Conservation (phyloP, 2,888 invertebrate genomes). For the Sesamia inferens region DNA sequence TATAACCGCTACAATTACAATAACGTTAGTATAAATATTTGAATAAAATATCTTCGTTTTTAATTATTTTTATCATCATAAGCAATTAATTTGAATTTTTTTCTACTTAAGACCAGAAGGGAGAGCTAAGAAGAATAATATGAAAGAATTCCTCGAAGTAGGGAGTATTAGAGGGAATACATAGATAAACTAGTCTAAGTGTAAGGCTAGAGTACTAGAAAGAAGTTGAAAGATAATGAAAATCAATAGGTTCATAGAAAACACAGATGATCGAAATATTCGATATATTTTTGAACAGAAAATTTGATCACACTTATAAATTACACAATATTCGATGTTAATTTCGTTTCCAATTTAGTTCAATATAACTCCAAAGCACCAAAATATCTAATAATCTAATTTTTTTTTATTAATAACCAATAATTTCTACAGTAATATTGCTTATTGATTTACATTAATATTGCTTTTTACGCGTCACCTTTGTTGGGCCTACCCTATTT, state of each 20-base stretch:
- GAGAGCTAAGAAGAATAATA: slow-evolving; percentile 71
- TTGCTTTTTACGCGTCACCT: slow-evolving; percentile 87
- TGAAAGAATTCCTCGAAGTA: slow-evolving; percentile 74
- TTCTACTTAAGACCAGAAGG: slow-evolving; percentile 76
- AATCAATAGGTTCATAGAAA: slow-evolving; percentile 55
- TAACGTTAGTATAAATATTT: slow-evolving; percentile 88
- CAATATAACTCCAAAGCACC: slow-evolving; percentile 85
- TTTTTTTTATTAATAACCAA: slow-evolving; percentile 75
- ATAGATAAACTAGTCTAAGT: slow-evolving; percentile 70
- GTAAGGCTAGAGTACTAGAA: slow-evolving; percentile 67
- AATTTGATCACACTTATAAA: slow-evolving; percentile 36
- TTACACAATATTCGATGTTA: slow-evolving; percentile 81
- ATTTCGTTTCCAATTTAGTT: slow-evolving; percentile 77
- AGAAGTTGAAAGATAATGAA: slow-evolving; percentile 57
- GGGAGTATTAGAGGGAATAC: slow-evolving; percentile 78
- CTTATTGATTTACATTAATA: slow-evolving; percentile 87
- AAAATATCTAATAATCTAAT: slow-evolving; percentile 84
- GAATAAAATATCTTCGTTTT: slow-evolving; percentile 87
- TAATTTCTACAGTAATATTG: slow-evolving; percentile 85
- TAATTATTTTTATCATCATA: slow-evolving; percentile 72
- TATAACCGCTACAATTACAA: slow-evolving; percentile 82
- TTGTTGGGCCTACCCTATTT: slow-evolving; percentile 72
- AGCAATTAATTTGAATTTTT: slow-evolving; percentile 79
- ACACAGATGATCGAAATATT: slow-evolving; percentile 49
- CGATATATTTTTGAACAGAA: slow-evolving; percentile 45